phyloP scores from a whole-genome alignment of 2,888 invertebrate genomes.

The Caenorhabditis uteleia region DNA sequence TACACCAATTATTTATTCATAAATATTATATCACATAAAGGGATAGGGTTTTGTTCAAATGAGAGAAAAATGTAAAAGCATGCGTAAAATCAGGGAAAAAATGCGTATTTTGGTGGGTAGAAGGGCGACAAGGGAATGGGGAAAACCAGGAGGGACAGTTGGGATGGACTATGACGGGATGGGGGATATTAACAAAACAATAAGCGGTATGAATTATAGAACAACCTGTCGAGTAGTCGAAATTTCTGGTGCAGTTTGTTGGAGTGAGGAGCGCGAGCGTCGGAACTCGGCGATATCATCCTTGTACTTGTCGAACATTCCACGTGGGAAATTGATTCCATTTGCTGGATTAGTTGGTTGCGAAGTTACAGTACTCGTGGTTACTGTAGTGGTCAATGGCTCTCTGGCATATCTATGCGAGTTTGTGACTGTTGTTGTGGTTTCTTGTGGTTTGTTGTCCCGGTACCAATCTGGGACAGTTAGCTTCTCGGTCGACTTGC shows the following conservation, averaged over 20 bases:
- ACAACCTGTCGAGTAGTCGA: conserved; percentile 53
- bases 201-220: conserved; percentile 4
- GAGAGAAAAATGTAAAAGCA: not conserved
- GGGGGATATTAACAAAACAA: conserved; percentile 2
- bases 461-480: conserved; percentile 69
- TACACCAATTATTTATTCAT: too few species aligned
- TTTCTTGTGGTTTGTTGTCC: conserved; percentile 42
- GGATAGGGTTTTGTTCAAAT: too few species aligned
- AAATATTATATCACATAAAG: too few species aligned
- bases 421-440: conserved; percentile 16
- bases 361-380: conserved; percentile 4
- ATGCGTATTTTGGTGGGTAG: not conserved
- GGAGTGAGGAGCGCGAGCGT: conserved; percentile 62
- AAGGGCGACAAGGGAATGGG: conserved; percentile 4
- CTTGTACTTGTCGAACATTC: conserved; percentile 69
- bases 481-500: conserved; percentile 67
- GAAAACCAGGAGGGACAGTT: not conserved
- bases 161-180: conserved; percentile 11
- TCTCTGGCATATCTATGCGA: conserved; percentile 16
- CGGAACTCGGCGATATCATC: conserved; percentile 69
- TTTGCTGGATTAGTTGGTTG: not conserved
- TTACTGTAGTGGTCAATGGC: conserved; percentile 15
- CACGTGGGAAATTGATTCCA: conserved; percentile 59
- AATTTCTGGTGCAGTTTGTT: conserved; percentile 51
- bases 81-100: not conserved